These are phyloP conservation scores for Rhinella marina DNA, from an alignment of 2,797 vertebrate species.

Conservation along the genomic window DNA sequence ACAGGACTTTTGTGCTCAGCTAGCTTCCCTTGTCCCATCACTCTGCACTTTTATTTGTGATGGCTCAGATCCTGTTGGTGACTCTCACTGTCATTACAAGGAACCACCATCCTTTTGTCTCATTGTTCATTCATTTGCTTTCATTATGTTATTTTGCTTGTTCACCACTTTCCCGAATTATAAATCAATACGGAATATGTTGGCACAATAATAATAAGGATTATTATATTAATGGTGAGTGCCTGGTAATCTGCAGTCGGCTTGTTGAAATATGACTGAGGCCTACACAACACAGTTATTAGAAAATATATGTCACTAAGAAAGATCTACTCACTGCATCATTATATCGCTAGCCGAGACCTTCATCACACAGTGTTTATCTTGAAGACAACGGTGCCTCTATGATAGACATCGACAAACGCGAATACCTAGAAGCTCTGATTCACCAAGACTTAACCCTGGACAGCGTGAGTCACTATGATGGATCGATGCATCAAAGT, in stretches of 20 bases:
- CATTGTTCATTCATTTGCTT: too few species aligned
- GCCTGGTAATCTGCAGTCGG: not conserved
- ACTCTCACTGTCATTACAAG: too few species aligned
- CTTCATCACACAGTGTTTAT: not conserved
- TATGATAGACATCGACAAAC: not conserved
- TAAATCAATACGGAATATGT: too few species aligned
- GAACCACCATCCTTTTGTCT: too few species aligned
- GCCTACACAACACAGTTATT: not conserved
- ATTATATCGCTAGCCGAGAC: not conserved
- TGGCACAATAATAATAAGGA: not conserved
- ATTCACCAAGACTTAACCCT: not conserved
- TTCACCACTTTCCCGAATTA: too few species aligned
- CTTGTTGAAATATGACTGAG: not conserved
- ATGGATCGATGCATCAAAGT: not conserved
- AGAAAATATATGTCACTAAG: not conserved
- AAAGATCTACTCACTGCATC: not conserved
- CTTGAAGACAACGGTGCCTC: not conserved
- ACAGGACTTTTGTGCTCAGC: too few species aligned
- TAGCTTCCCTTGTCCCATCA: too few species aligned
- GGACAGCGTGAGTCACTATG: not conserved
- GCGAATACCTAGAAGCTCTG: slow-evolving; percentile 2
- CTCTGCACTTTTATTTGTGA: too few species aligned
- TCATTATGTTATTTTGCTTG: too few species aligned
- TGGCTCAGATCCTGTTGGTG: too few species aligned
- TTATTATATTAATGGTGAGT: not conserved